phyloP scores from a whole-genome alignment of 1,140 invertebrate genomes.

The Drosophila paulistorum region DNA sequence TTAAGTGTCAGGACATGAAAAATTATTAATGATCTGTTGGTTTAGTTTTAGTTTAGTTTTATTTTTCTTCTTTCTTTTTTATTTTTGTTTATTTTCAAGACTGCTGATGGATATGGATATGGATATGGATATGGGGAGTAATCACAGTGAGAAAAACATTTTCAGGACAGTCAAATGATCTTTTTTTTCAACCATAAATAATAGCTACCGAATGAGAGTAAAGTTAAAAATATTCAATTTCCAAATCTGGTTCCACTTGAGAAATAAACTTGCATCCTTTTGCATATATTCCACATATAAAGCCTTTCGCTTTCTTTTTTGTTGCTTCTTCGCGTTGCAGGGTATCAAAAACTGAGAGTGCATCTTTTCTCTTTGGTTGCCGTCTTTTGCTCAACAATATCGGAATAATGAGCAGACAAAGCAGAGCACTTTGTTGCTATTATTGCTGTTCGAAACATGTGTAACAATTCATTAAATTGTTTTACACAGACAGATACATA shows the following conservation, averaged over 20 bases:
- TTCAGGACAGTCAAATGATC: background rate
- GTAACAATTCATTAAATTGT: slow-evolving; percentile 67
- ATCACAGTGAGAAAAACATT: background rate
- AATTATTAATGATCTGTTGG: slow-evolving; percentile 20
- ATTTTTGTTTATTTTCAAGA: no score
- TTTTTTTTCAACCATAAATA: background rate
- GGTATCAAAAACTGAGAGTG: slow-evolving; percentile 3
- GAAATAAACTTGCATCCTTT: no score
- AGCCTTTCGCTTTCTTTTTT: no score
- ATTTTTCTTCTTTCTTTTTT: background rate
- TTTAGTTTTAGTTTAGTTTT: background rate
- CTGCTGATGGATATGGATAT: slow-evolving; percentile 11
- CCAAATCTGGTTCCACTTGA: no score
- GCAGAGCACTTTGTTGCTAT: slow-evolving; percentile 61
- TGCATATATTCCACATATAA: no score
- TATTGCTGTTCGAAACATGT: slow-evolving; percentile 68
- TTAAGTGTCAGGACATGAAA: slow-evolving; percentile 12
- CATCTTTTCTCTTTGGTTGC: slow-evolving; percentile 6
- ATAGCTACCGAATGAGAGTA: background rate
- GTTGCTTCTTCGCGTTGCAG: background rate
- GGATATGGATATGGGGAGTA: background rate
- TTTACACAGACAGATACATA: slow-evolving; percentile 26
- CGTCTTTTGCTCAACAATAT: slow-evolving; percentile 52
- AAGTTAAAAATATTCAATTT: no score
- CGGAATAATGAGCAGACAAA: slow-evolving; percentile 72